Evolutionary conservation across 2,113 vertebrate species (phyloP), one percentile per base, ranked within the genome.

Genomic region (Orthonyx spaldingii): DNA sequence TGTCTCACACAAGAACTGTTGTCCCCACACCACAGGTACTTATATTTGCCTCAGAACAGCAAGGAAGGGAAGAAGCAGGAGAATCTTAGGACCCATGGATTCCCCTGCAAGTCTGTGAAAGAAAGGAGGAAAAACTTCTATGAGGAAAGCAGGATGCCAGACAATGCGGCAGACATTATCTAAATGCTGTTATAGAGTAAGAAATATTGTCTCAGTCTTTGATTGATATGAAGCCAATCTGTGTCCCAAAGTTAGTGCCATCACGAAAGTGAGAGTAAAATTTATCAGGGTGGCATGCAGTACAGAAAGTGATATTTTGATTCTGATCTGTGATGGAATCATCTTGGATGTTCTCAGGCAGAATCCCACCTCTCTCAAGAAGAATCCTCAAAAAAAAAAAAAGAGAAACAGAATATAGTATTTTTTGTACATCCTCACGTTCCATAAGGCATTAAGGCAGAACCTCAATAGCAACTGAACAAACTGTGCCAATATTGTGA

Each of bases 191-290:
- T 46, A 0, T 2, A 74, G 16, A 52, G 7, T 27, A 66, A 52
- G 39, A 63, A 27, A 55, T 3, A 17, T 6, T 89, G 52, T 93
- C 83, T 98, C 89, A 96, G 75, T 97, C 97, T 95, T 90, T 98
- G 93, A 99, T 97, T 97, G 98, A 99, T 97, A 99, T 98, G 97
- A 99, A 99, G 52, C 99, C 99, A 57, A 99, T 98, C 92, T 99
- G 99, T 23, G 98, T 99, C 47, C 99, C 99, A 33, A 99, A 99
- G 97, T 99, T 98, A 65, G 49, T 46, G 11, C 99, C 99, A 83
- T 99, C 99, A 59, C 99, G 98, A 41, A 98, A 97, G 74, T 99
- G 98, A 44, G 99, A 99, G 84, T 99, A 99, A 96, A 99, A 99
- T 85, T 96, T 96, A 7, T 99, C 98, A 16, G 99, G 98, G 77